Evolutionary conservation across 2,797 vertebrate species (phyloP).

Genomic region (Rachycentron canadum): DNA sequence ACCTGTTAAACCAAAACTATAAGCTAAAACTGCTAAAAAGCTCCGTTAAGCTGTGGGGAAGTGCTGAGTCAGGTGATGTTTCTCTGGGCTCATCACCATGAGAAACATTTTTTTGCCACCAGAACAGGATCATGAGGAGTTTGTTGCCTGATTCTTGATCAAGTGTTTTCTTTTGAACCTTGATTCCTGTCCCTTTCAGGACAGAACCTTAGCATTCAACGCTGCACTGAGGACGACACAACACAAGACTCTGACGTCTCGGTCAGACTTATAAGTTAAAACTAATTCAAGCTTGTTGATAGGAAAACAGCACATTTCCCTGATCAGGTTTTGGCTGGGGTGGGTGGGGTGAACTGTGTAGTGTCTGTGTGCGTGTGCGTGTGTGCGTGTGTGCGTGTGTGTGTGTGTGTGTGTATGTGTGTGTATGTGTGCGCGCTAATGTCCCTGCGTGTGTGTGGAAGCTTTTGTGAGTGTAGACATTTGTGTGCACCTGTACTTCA

Average conservation of each 20-base stretch:
- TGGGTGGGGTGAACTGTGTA: neutral
- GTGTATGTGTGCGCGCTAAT: conserved; percentile 7
- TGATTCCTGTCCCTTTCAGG: too few species aligned
- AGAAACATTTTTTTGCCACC: neutral
- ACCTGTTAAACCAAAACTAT: neutral
- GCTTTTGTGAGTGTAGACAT: conserved; percentile 18
- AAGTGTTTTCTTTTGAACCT: too few species aligned
- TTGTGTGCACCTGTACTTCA: conserved; percentile 34
- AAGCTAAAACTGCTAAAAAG: neutral
- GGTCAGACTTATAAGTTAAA: conserved; percentile 70
- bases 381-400: too few species aligned
- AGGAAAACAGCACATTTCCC: conserved; percentile 64
- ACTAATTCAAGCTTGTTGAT: conserved; percentile 75
- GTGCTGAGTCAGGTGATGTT: neutral
- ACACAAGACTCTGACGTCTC: conserved; percentile 50
- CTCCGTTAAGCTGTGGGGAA: neutral
- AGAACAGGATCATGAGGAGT: too few species aligned
- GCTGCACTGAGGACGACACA: too few species aligned
- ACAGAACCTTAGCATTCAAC: too few species aligned
- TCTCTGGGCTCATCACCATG: neutral
- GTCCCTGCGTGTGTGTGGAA: conserved; percentile 22
- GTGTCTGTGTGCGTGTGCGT: neutral
- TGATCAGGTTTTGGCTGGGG: conserved; percentile 71
- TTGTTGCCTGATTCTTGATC: too few species aligned
- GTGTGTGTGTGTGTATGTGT: neutral